A percentile compares a stretch with the other conserved stretches of the same genome.
Evolutionary conservation across 1,140 invertebrate species (phyloP).

Genomic region (Heliconius nattereri): DNA sequence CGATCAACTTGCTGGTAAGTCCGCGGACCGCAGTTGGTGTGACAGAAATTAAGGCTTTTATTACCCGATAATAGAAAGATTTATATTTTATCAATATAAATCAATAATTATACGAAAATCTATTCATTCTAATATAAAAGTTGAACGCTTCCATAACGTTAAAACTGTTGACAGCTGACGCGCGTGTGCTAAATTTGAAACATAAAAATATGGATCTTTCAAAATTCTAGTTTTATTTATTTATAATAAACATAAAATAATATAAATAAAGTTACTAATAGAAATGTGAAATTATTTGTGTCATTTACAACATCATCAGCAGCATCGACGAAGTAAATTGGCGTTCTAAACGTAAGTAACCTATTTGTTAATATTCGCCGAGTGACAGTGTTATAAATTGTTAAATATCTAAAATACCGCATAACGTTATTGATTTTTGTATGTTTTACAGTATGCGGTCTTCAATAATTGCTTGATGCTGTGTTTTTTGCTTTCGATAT

Average conservation of each 20-base stretch:
- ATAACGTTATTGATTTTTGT: conserved; percentile 72
- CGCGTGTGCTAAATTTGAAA: conserved; percentile 74
- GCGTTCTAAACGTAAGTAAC: conserved; percentile 64
- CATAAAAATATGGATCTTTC: conserved; percentile 64
- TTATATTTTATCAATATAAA: too few relatives aligned
- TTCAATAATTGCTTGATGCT: conserved; percentile 50
- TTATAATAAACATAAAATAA: conserved; percentile 50
- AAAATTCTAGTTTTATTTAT: conserved; percentile 66
- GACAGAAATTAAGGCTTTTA: too few relatives aligned
- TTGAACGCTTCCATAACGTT: conserved; percentile 18
- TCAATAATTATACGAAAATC: not conserved
- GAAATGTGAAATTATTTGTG: conserved; percentile 73
- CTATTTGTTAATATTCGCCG: conserved; percentile 44
- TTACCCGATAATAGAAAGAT: too few relatives aligned
- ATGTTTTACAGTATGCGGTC: conserved; percentile 60
- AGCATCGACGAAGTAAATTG: conserved; percentile 53
- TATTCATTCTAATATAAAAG: not conserved
- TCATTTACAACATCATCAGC: conserved; percentile 48
- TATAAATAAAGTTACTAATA: conserved; percentile 53
- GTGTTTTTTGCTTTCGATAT: conserved; percentile 45
- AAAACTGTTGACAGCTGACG: conserved; percentile 39
- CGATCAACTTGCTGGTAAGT: too few relatives aligned
- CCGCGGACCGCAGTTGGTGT: too few relatives aligned
- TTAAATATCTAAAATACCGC: conserved; percentile 63
- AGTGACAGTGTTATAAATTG: conserved; percentile 58